Evolutionary conservation across 2,888 invertebrate species (phyloP).

Genomic region (Philereme transversata): DNA sequence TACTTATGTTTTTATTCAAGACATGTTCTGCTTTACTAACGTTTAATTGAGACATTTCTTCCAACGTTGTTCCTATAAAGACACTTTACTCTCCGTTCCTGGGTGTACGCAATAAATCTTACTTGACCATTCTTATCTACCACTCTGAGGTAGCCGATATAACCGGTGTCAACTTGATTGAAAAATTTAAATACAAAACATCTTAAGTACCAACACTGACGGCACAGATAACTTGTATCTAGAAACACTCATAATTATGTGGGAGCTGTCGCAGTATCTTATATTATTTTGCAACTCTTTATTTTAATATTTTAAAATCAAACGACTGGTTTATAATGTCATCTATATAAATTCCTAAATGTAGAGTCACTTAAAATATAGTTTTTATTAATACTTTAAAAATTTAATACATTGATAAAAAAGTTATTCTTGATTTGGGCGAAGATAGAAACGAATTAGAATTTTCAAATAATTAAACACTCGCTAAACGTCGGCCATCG

Average conservation of each 20-base stretch:
- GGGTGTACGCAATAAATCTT: conserved; percentile 77
- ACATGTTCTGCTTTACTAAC: conserved; percentile 22
- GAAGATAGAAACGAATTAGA: conserved; percentile 38
- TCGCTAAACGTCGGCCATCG: conserved; percentile 47
- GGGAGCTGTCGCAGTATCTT: conserved; percentile 21
- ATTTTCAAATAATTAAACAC: conserved; percentile 42
- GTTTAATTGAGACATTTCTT: conserved; percentile 60
- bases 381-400: conserved; percentile 19
- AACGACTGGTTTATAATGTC: conserved; percentile 1
- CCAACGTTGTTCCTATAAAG: conserved; percentile 57
- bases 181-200: conserved; percentile 73
- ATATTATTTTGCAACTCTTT: conserved; percentile 20
- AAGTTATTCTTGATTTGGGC: conserved; percentile 23
- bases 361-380: conserved; percentile 9
- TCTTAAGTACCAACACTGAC: conserved; percentile 39
- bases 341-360: background rate
- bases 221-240: conserved; percentile 39
- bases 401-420: conserved; percentile 15
- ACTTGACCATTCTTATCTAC: conserved; percentile 72
- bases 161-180: conserved; percentile 64
- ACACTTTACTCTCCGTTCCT: conserved; percentile 49
- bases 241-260: conserved; percentile 35
- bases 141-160: conserved; percentile 73
- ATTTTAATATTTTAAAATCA: conserved; percentile 1
- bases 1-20: too few species aligned